Base-by-base conservation (phyloP, 2,113 vertebrate genomes). In the Thalassoma bifasciatum region DNA sequence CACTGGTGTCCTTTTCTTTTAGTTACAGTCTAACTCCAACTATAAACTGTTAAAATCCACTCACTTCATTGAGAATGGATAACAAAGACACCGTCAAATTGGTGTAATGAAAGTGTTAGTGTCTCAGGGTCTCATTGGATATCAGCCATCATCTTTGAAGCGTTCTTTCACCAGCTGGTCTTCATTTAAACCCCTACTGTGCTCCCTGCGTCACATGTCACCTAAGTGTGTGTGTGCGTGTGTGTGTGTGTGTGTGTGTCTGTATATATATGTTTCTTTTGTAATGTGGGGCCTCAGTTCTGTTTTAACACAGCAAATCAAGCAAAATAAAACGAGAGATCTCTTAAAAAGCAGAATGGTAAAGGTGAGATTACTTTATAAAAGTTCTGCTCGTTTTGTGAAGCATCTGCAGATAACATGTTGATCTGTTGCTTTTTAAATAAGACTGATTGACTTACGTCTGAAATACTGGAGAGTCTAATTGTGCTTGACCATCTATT, bases 151-250 rank as follows among this genome's bases (percentile, higher is more conserved):
- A 9, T 24, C 66, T 72, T 54, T 64, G 72, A 83, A 66, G 68
- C 87, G 91, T 93, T 92, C 89, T 81, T 89, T 23, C 17, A 44
- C 40, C 92, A 93, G 90, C 85, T 92, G 91, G 83, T 87, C 81
- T 82, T 76, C 62, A 92, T 93, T 93, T 91, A 52, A 87, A 58
- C 73, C 72, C 64, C 75, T 68, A 65, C 75, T 74, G 58, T 52
- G 49, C 49, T 50, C 46, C 59, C 76, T 72, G 36, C 68, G 30
- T 61, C 50, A 74, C 61, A 46, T 59, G 78, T 72, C 69, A 70
- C 44, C 0, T 51, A 59, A 50, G 73, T 68, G 51, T 78, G 66
- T 47, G 76, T 64, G 57, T 66, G 19, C 63, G 36, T 21, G 36
- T 16, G 8, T 46, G 24, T 42, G 16, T 66, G 34, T 69, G 46